Conservation (phyloP, 2,888 invertebrate genomes). For the Tethea ocularis region DNA sequence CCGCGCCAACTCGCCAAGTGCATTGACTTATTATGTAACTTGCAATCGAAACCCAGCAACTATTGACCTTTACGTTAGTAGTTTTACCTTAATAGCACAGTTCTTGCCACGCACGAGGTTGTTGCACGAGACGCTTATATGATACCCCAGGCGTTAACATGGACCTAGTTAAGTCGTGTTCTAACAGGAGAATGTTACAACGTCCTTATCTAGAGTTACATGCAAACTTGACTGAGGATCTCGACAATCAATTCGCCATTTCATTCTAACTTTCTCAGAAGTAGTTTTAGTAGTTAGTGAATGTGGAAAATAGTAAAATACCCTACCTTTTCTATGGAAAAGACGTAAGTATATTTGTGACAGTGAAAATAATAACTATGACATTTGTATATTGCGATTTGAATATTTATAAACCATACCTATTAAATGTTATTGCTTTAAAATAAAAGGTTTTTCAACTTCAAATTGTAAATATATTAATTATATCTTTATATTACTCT, state of each 20-base stretch:
- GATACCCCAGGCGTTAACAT: constrained; percentile 10
- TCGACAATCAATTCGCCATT: constrained; percentile 63
- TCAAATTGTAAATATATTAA: constrained; percentile 30
- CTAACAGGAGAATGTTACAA: constrained; percentile 57
- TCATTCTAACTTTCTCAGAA: constrained; percentile 37
- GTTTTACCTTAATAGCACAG: neutral
- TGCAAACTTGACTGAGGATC: constrained; percentile 65
- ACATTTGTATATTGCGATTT: neutral
- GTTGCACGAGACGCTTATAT: constrained; percentile 13
- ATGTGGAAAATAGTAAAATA: neutral
- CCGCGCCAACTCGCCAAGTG: constrained; percentile 35
- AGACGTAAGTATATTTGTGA: neutral
- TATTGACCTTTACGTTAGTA: neutral
- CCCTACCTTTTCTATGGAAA: neutral
- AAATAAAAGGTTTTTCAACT: constrained; percentile 21
- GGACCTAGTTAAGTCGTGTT: constrained; percentile 46
- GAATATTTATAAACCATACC: neutral
- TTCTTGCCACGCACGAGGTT: neutral
- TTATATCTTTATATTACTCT: too few species aligned
- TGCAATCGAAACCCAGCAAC: constrained; percentile 9
- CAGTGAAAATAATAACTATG: neutral
- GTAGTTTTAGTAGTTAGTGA: constrained; percentile 15
- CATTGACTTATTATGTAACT: constrained; percentile 21
- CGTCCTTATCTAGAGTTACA: constrained; percentile 72
- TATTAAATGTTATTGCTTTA: neutral